Conservation (phyloP, 2,888 invertebrate genomes). For the Lumbricus terrestris region DNA sequence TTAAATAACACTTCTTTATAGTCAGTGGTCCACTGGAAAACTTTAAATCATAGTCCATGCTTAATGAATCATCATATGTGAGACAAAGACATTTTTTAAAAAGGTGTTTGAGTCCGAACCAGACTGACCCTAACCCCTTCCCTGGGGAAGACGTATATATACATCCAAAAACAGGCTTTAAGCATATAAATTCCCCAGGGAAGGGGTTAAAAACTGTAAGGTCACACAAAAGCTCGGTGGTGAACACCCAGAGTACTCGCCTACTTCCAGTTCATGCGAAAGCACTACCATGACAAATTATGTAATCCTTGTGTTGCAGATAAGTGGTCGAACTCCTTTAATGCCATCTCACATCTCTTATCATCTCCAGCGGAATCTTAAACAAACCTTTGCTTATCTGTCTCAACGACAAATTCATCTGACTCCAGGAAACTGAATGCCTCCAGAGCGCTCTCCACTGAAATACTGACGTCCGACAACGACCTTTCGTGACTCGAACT, state of each 20-base stretch:
- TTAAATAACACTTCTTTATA: not conserved
- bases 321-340: no score
- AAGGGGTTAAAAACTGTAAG: not conserved
- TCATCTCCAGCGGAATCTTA: not conserved
- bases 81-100: not conserved
- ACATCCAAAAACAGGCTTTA: no score
- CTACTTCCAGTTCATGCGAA: not conserved
- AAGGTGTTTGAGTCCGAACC: not conserved
- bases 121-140: no score
- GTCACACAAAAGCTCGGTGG: no score
- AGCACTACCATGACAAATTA: not conserved
- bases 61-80: not conserved
- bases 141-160: no score
- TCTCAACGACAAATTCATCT: conserved; percentile 48
- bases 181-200: no score
- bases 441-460: conserved; percentile 62
- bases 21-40: not conserved
- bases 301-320: not conserved
- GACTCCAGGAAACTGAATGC: conserved; percentile 63
- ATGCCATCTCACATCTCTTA: not conserved
- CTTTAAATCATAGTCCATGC: not conserved
- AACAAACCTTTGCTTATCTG: not conserved
- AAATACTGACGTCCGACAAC: conserved; percentile 47
- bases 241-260: not conserved
- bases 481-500: conserved; percentile 14